A percentile compares a stretch with the other conserved stretches of the same genome.
phyloP scores from a whole-genome alignment of 2,797 vertebrate genomes.

The Xenentodon cancila region DNA sequence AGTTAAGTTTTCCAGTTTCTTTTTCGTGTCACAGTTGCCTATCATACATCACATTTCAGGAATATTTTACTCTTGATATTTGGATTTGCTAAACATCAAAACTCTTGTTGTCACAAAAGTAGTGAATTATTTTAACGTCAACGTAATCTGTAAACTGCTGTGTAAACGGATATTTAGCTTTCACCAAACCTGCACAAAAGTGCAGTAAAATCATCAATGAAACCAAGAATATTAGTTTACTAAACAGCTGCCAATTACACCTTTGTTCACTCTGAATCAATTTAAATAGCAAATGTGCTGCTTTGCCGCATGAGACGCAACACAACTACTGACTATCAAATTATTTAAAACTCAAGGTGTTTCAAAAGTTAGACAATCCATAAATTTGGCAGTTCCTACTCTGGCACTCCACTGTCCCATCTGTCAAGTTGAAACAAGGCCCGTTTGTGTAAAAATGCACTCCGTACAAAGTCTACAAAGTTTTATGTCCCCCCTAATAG shows the following conservation, averaged over 20 bases:
- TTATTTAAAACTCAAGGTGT: conserved; percentile 23
- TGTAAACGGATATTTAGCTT: background rate
- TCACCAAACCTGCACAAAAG: background rate
- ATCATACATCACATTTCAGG: background rate
- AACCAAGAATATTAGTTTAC: background rate
- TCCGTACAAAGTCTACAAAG: too few relatives aligned
- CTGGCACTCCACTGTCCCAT: too few relatives aligned
- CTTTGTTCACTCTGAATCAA: conserved; percentile 10
- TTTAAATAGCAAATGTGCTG: background rate
- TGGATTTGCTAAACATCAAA: conserved; percentile 19
- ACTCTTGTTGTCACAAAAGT: background rate
- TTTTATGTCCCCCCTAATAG: too few relatives aligned
- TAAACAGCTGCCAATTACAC: background rate
- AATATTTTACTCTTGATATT: conserved; percentile 29
- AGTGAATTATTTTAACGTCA: too few relatives aligned
- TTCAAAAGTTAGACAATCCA: conserved; percentile 7
- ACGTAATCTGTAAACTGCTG: conserved; percentile 1
- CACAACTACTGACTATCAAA: conserved; percentile 11
- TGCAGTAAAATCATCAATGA: background rate
- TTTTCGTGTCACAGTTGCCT: too few relatives aligned
- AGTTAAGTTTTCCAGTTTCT: too few relatives aligned
- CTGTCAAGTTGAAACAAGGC: too few relatives aligned
- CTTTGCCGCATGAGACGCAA: background rate
- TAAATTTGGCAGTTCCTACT: too few relatives aligned
- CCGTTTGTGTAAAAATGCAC: too few relatives aligned